Percentiles rank a stretch among this genome's conserved stretches.
Conservation (phyloP, 2,888 invertebrate species). For the Urechis unicinctus region DNA sequence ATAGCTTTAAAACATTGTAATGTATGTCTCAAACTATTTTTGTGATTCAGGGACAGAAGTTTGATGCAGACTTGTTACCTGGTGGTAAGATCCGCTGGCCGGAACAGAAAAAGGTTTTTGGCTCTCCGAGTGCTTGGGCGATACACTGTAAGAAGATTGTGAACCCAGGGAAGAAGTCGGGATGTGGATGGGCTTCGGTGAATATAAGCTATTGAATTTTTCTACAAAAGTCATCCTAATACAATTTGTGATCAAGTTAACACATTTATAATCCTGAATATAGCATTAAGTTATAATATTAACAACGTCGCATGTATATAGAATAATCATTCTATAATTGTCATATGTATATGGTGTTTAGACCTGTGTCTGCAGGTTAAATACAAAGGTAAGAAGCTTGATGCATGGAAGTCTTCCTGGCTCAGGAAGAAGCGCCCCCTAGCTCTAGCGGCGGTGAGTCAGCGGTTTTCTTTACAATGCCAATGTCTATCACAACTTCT, state of each 20-base stretch:
- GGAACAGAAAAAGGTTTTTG: constrained; percentile 79
- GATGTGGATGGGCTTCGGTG: constrained; percentile 89
- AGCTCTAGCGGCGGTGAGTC: constrained; percentile 2
- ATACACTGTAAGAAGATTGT: constrained; percentile 85
- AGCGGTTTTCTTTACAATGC: too few species aligned
- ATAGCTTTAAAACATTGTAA: too few species aligned
- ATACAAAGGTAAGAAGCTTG: constrained; percentile 79
- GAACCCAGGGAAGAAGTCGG: constrained; percentile 84
- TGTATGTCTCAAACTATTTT: too few species aligned
- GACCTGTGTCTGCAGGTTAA: constrained; percentile 58
- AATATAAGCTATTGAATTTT: constrained; percentile 50
- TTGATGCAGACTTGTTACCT: constrained; percentile 75
- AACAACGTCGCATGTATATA: too few species aligned
- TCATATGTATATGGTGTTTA: too few species aligned
- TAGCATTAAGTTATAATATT: too few species aligned
- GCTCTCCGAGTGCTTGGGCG: constrained; percentile 88
- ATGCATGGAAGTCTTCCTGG: constrained; percentile 81
- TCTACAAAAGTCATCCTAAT: too few species aligned
- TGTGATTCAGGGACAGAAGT: constrained; percentile 71
- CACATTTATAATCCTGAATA: too few species aligned
- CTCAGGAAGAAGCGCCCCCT: constrained; percentile 56
- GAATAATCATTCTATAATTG: too few species aligned
- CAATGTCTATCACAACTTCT: too few species aligned
- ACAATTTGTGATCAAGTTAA: too few species aligned
- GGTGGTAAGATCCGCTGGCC: constrained; percentile 82